These are phyloP conservation scores for Eriocheir sinensis DNA, from an alignment of 1,140 invertebrate species.

Conservation along the genomic window DNA sequence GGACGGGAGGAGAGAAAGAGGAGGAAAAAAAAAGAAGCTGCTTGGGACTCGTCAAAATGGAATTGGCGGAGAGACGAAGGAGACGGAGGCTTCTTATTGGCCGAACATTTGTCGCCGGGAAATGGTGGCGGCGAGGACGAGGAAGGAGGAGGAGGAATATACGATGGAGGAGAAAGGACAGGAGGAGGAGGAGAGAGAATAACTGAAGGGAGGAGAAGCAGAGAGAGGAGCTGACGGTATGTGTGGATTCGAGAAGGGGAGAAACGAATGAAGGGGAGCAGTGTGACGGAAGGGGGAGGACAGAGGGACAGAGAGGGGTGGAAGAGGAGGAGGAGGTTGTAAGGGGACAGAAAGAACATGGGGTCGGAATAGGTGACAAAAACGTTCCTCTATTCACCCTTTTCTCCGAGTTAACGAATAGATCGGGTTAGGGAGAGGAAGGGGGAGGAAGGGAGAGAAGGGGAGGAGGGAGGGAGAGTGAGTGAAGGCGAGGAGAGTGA, in stretches of 20 bases:
- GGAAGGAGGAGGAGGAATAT: background rate
- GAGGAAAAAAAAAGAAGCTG: slow-evolving; percentile 26
- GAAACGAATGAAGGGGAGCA: no score
- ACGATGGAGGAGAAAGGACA: no score
- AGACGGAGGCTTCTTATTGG: slow-evolving; percentile 54
- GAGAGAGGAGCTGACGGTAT: no score
- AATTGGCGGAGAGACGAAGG: slow-evolving; percentile 61
- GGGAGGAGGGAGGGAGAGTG: background rate
- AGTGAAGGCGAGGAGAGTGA: no score
- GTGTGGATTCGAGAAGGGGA: no score
- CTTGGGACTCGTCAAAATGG: slow-evolving; percentile 73
- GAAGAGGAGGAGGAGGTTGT: background rate
- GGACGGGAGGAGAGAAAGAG: no score
- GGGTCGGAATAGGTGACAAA: background rate
- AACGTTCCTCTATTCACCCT: background rate
- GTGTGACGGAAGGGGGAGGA: no score
- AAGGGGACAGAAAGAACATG: background rate
- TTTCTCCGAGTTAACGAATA: slow-evolving; percentile 37
- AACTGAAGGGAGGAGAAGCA: no score
- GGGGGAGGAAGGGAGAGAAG: background rate
- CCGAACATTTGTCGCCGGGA: slow-evolving; percentile 60
- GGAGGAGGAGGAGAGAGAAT: no score
- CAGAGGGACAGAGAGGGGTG: background rate
- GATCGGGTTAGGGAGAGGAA: slow-evolving; percentile 10
- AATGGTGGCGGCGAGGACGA: slow-evolving; percentile 42